Evolutionary conservation across 2,797 vertebrate genomes (phyloP).

Genomic region (Microcaecilia unicolor): DNA sequence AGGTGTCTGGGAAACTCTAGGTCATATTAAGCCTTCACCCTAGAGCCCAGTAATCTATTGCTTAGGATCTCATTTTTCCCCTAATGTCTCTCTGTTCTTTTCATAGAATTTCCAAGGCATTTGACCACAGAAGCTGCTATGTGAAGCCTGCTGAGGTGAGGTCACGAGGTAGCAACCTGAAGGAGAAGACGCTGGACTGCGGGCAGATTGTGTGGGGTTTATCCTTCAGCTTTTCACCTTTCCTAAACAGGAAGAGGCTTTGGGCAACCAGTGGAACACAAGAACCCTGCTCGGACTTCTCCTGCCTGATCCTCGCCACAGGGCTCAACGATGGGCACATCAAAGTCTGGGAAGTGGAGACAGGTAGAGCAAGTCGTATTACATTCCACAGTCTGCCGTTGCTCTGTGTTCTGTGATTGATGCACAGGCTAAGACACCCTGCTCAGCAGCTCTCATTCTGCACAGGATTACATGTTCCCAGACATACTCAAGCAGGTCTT

Average conservation of each 20-base stretch:
- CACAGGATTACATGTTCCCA: no score
- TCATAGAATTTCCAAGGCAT: constrained; percentile 31
- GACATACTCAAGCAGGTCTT: no score
- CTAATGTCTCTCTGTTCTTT: not conserved
- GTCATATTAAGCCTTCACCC: no score
- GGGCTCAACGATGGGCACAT: constrained; percentile 83
- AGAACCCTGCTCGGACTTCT: constrained; percentile 45
- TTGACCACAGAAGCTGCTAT: constrained; percentile 36
- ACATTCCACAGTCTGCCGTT: no score
- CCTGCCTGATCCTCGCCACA: constrained; percentile 77
- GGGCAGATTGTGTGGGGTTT: constrained; percentile 87
- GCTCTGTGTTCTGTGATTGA: no score
- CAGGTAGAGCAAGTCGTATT: no score
- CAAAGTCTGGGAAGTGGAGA: constrained; percentile 87
- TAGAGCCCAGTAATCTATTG: no score
- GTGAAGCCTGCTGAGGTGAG: constrained; percentile 34
- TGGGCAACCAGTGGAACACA: constrained; percentile 7
- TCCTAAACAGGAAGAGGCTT: constrained; percentile 30
- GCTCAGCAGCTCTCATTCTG: no score
- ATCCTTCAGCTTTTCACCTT: constrained; percentile 74
- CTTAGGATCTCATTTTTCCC: no score
- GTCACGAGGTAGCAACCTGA: constrained; percentile 34
- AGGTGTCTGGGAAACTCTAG: no score
- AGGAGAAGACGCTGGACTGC: constrained; percentile 83
- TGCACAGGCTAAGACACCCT: no score